These are phyloP conservation scores for Megalurothrips usitatus DNA, from an alignment of 2,888 invertebrate species.

Conservation along the genomic window DNA sequence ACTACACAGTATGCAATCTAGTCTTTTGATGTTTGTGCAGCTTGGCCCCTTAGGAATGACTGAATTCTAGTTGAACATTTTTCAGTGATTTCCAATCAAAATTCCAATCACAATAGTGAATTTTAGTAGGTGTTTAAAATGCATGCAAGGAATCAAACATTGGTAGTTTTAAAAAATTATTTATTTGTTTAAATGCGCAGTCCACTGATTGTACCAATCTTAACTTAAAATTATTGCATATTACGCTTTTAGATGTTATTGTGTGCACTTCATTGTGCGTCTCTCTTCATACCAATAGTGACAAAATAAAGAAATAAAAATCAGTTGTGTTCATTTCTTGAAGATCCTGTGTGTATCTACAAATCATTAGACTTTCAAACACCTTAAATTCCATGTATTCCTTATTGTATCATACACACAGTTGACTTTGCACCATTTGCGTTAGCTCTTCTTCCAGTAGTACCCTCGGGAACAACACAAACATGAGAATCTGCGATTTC, in stretches of 20 bases:
- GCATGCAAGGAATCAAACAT: not conserved
- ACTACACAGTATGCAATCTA: too few relatives aligned
- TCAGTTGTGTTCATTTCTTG: not conserved
- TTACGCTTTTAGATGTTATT: too few relatives aligned
- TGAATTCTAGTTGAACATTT: too few relatives aligned
- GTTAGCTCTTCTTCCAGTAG: conserved; percentile 47
- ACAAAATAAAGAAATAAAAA: not conserved
- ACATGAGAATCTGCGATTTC: conserved; percentile 51
- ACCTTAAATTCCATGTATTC: conserved; percentile 2
- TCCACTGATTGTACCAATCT: not conserved
- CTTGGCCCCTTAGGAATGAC: too few relatives aligned
- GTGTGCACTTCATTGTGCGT: too few relatives aligned
- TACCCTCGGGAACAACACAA: conserved; percentile 42
- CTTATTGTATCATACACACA: conserved; percentile 54
- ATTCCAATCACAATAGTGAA: not conserved
- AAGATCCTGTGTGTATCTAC: too few relatives aligned
- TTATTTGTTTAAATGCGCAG: too few relatives aligned
- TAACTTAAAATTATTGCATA: not conserved
- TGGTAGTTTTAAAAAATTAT: not conserved
- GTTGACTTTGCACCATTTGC: conserved; percentile 50
- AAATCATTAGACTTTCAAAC: too few relatives aligned
- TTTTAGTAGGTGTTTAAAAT: not conserved
- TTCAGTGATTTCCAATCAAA: not conserved
- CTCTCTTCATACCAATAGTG: too few relatives aligned
- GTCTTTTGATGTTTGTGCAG: too few relatives aligned